Conservation (phyloP, 2,113 vertebrate species). For the Tetrax tetrax region DNA sequence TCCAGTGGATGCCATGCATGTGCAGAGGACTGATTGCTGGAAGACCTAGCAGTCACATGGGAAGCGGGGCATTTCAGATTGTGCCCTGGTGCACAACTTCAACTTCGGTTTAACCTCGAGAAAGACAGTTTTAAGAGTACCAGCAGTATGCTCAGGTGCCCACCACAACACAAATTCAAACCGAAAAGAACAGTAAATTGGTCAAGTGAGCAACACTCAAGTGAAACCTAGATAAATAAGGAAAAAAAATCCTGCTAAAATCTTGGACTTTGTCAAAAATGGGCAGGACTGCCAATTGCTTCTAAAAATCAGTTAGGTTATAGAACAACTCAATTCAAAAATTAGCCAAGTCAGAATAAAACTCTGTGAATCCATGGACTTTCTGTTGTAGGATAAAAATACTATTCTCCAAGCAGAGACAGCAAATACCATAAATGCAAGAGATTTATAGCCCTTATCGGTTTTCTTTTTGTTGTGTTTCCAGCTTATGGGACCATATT, state of each 20-base stretch:
- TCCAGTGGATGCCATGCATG: accelerated
- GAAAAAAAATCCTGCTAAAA: background rate
- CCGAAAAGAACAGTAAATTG: background rate
- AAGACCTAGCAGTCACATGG: background rate
- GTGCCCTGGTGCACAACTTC: background rate
- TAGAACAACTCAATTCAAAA: background rate
- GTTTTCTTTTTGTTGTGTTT: background rate
- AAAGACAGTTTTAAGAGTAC: background rate
- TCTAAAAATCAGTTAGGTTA: background rate
- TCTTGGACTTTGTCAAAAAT: background rate
- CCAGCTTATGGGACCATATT: background rate
- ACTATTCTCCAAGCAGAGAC: background rate
- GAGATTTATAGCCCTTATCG: background rate
- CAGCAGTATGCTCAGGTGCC: background rate
- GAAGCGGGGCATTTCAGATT: background rate
- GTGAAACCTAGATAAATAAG: background rate
- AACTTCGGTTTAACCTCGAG: accelerated
- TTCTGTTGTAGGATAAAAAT: background rate
- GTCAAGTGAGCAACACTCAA: background rate
- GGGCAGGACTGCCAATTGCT: background rate
- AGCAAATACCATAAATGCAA: background rate
- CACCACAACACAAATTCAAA: background rate
- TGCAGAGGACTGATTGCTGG: background rate
- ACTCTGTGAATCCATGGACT: background rate
- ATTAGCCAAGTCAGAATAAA: background rate